Evolutionary conservation across 2,797 vertebrate species (phyloP), one percentile per base, ranked within the genome.

Genomic region (Macroramphosus scolopax): DNA sequence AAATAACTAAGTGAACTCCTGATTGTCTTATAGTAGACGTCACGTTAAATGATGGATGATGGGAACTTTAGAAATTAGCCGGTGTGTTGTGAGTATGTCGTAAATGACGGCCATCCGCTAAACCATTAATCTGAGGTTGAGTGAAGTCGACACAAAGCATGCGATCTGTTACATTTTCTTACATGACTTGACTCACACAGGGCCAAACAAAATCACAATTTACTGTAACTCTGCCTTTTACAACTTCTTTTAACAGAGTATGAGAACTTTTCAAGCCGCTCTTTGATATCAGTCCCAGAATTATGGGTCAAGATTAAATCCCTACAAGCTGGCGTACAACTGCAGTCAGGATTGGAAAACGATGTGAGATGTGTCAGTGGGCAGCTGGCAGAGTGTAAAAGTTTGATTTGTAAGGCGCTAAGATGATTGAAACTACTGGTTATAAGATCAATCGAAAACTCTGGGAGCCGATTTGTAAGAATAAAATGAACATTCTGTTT

Each of bases 401-500:
- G 42, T 66, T 67, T 61, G 56, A 79, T 80, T 70, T 70, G 55
- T 62, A 65, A 65, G 41, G 34, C 20, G 13, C 29, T 39, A 39
- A 20, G 6, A 20, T 35, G 43, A 68, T 53, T 12, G 29, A 40
- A 65, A 69, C 36, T 44, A 40, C 3, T 11, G 16, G 29, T 14
- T 58, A 28, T 8, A 8, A 42, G 15, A 56, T 72, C 15, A 42
- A 38, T 53, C 47, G 47, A 46, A 18, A 5, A 37, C 9, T 24
- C 6, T 10, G 49, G 38, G 49, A 29, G 46, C 45, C 49, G 31
- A 28, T 38, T 1, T 33, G 17, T 29, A 44, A 8, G 48, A 49
- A 41, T 47, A 15, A 51, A 8, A 54, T 13, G 14, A 28, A 33
- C 5, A 17, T 55, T 36, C 39, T 45, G 17, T 17, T 4, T 3